A percentile compares a stretch with the other conserved stretches of the same genome.
These are phyloP conservation scores for Dryas iulia DNA, from an alignment of 1,140 invertebrate genomes.

Conservation along the genomic window DNA sequence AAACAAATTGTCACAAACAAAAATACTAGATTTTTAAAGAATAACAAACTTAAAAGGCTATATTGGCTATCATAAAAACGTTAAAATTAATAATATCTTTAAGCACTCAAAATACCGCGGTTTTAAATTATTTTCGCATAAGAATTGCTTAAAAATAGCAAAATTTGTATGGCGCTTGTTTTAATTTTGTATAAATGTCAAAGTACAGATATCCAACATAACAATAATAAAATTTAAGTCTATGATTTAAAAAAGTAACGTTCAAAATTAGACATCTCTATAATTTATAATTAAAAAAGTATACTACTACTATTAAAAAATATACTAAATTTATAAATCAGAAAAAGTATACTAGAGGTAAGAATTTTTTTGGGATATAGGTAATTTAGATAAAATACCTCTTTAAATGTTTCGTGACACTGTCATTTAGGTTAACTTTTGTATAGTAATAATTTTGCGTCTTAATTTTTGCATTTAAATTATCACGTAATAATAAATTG, in stretches of 20 bases:
- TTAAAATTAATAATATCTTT: background rate
- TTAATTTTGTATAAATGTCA: constrained; percentile 66
- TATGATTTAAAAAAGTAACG: background rate
- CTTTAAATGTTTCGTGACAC: no score
- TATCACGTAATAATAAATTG: no score
- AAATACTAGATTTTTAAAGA: constrained; percentile 21
- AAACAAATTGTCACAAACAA: constrained; percentile 64
- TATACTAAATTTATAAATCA: no score
- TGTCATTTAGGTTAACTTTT: no score
- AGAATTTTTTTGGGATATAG: no score
- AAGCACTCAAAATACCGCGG: background rate
- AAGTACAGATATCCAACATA: constrained; percentile 41
- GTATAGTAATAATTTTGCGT: no score
- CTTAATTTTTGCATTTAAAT: no score
- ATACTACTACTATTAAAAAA: no score
- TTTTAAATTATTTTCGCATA: constrained; percentile 2
- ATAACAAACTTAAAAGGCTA: background rate
- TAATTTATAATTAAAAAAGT: no score
- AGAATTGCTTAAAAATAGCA: constrained; percentile 40
- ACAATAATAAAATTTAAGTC: background rate
- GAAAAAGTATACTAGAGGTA: no score
- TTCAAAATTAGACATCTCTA: background rate
- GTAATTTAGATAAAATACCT: no score
- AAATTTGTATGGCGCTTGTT: constrained; percentile 67
- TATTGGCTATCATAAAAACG: background rate